A percentile compares a stretch with the other conserved stretches of the same genome.
Conservation (phyloP, 2,888 invertebrate genomes). For the Leptinotarsa peninsularis region DNA sequence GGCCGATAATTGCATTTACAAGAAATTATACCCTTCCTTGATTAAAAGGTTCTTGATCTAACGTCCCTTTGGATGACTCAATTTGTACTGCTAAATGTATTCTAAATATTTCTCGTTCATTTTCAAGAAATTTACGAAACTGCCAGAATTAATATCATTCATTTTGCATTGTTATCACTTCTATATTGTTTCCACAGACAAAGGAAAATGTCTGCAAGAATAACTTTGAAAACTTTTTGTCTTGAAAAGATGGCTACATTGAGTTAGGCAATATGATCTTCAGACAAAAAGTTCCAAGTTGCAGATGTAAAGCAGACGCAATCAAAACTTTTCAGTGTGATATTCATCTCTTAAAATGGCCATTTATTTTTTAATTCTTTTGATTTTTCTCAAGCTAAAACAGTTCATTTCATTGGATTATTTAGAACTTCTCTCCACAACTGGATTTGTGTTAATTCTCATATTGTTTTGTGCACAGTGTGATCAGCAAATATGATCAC, state of each 20-base stretch:
- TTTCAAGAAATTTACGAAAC: no score
- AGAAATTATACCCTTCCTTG: conserved; percentile 2
- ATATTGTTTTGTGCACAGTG: no score
- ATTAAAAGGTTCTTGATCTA: neutral
- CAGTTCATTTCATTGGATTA: neutral
- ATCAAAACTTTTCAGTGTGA: conserved; percentile 37
- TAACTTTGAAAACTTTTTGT: conserved; percentile 32
- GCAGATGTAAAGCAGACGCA: conserved; percentile 29
- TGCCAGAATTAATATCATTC: no score
- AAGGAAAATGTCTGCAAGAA: conserved; percentile 11
- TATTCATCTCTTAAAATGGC: conserved; percentile 32
- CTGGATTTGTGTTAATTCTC: no score
- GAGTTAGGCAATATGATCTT: conserved; percentile 36
- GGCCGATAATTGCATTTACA: conserved; percentile 11
- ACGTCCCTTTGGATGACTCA: neutral
- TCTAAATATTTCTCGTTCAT: no score
- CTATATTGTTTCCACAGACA: neutral
- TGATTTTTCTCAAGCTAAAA: neutral
- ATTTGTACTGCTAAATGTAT: no score
- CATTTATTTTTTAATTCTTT: conserved; percentile 22
- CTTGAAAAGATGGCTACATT: conserved; percentile 33
- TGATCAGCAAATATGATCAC: no score
- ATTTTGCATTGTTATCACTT: no score
- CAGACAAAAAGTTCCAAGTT: conserved; percentile 35
- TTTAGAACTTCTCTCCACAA: no score